Conservation (phyloP, 2,797 vertebrate species). For the Morelia viridis region DNA sequence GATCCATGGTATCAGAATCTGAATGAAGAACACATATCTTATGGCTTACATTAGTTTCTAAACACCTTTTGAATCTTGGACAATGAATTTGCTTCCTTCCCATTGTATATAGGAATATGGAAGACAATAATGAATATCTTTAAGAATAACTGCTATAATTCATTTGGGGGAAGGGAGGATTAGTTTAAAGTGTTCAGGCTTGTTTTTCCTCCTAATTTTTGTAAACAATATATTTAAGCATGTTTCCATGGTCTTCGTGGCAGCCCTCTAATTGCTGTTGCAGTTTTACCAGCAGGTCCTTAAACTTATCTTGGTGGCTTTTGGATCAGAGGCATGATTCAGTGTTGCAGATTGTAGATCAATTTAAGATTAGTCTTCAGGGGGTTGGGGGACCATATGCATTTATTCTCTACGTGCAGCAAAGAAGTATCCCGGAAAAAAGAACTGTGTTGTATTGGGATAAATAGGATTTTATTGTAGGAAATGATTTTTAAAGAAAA, state of each 20-base stretch:
- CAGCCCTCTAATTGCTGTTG: not conserved
- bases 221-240: not conserved
- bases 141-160: not conserved
- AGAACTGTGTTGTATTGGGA: not conserved
- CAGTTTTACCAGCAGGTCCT: not conserved
- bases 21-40: not conserved
- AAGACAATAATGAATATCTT: too few relatives aligned
- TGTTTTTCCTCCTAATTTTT: not conserved
- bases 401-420: not conserved
- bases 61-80: not conserved
- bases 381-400: too few relatives aligned
- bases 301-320: not conserved
- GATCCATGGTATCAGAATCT: not conserved
- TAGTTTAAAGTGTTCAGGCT: not conserved
- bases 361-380: not conserved
- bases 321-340: not conserved
- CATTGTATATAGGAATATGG: not conserved
- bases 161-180: not conserved
- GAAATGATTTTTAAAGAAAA: not conserved
- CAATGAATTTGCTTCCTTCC: not conserved
- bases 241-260: not conserved
- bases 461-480: not conserved
- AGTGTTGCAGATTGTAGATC: not conserved
- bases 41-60: not conserved
- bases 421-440: not conserved